phyloP scores from a whole-genome alignment of 2,888 invertebrate species.

The Gortyna flavago region DNA sequence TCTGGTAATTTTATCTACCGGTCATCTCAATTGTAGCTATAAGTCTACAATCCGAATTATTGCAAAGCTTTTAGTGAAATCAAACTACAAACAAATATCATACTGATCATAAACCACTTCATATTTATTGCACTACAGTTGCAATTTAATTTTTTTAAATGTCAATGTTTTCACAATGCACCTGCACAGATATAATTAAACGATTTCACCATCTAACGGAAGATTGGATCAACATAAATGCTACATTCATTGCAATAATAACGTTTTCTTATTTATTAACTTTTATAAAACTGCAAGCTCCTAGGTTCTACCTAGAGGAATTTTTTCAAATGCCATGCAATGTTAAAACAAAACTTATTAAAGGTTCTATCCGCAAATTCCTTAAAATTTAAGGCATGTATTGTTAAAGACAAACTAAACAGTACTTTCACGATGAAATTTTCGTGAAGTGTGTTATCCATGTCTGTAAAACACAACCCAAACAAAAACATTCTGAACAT shows the following conservation, averaged over 20 bases:
- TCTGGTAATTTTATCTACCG: constrained; percentile 12
- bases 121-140: constrained; percentile 20
- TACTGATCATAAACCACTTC: neutral
- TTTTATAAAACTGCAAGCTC: neutral
- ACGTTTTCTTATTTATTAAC: neutral
- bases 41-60: constrained; percentile 18
- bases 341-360: too few species aligned
- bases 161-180: constrained; percentile 32
- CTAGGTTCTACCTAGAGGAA: too few species aligned
- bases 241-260: neutral
- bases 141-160: constrained; percentile 31
- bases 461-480: too few species aligned
- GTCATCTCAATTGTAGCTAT: constrained; percentile 21
- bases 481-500: too few species aligned
- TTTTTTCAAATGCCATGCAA: too few species aligned
- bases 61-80: constrained; percentile 9
- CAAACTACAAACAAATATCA: constrained; percentile 20
- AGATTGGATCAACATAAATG: constrained; percentile 14
- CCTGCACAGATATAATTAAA: constrained; percentile 12
- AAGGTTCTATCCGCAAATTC: too few species aligned
- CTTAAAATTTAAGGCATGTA: too few species aligned
- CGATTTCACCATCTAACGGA: constrained; percentile 13
- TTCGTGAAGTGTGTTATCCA: too few species aligned
- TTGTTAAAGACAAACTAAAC: too few species aligned
- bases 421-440: too few species aligned